A percentile compares a stretch with the other conserved stretches of the same genome.
Conservation (phyloP, 2,888 invertebrate species). For the Atethmia centrago region DNA sequence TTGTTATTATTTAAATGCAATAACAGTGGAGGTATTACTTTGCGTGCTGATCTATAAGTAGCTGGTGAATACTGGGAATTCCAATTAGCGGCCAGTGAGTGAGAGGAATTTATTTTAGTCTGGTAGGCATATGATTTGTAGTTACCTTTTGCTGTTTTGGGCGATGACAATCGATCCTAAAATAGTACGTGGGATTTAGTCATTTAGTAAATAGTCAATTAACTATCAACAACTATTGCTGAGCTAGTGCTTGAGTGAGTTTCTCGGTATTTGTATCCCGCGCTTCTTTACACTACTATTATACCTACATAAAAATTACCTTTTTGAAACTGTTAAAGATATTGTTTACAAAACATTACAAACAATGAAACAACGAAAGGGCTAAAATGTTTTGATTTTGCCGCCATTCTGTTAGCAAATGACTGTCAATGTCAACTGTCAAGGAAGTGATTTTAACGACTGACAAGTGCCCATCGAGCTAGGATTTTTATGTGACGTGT, state of each 20-base stretch:
- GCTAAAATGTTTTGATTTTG: constrained; percentile 33
- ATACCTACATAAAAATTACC: background rate
- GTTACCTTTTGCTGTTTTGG: constrained; percentile 69
- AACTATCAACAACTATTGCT: background rate
- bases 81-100: constrained; percentile 41
- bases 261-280: background rate
- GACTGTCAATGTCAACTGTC: constrained; percentile 9
- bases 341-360: background rate
- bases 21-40: constrained; percentile 7
- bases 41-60: constrained; percentile 32
- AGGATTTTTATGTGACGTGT: no score
- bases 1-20: constrained; percentile 53
- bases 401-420: constrained; percentile 21
- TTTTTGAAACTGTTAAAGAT: background rate
- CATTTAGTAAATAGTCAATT: constrained; percentile 33
- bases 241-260: background rate
- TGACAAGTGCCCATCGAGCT: no score
- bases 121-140: constrained; percentile 47
- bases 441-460: background rate
- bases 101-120: constrained; percentile 66
- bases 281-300: background rate
- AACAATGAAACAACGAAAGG: background rate
- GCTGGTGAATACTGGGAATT: constrained; percentile 52
- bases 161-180: constrained; percentile 71
- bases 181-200: constrained; percentile 62